A percentile compares a stretch with the other conserved stretches of the same genome.
These are phyloP conservation scores for Notarius lentiginosus DNA, from an alignment of 2,113 vertebrate species.

Conservation along the genomic window DNA sequence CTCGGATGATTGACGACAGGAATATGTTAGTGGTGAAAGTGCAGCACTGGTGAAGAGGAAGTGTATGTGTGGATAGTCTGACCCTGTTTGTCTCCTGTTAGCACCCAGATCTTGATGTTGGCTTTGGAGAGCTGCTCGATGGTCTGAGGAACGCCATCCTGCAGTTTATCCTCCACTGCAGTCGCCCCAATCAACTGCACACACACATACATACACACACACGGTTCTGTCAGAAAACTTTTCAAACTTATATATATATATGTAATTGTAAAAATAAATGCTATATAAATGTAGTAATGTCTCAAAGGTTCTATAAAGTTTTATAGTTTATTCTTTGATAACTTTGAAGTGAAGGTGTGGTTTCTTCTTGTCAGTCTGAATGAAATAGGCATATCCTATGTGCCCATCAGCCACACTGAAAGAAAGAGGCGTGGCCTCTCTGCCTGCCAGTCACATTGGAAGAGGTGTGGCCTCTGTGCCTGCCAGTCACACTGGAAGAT, in stretches of 20 bases:
- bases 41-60: background rate
- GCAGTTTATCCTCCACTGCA: conserved; percentile 95
- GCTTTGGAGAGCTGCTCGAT: conserved; percentile 85
- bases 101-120: conserved; percentile 92
- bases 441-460: background rate
- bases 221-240: background rate
- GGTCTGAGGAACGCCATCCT: conserved; percentile 90
- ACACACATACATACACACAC: conserved; percentile 36
- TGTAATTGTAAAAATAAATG: background rate
- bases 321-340: background rate
- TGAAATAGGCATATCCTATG: background rate
- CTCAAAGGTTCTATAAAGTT: background rate
- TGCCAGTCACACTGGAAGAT: background rate
- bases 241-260: background rate
- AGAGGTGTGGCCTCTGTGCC: background rate
- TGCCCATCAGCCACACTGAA: background rate
- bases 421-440: background rate
- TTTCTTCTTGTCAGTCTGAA: background rate
- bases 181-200: conserved; percentile 84
- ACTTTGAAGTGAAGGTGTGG: background rate
- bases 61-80: background rate
- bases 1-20: background rate
- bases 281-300: background rate
- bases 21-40: background rate
- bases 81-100: conserved; percentile 98